Conservation (phyloP, 2,113 vertebrate species). For the Dasyornis broadbenti region DNA sequence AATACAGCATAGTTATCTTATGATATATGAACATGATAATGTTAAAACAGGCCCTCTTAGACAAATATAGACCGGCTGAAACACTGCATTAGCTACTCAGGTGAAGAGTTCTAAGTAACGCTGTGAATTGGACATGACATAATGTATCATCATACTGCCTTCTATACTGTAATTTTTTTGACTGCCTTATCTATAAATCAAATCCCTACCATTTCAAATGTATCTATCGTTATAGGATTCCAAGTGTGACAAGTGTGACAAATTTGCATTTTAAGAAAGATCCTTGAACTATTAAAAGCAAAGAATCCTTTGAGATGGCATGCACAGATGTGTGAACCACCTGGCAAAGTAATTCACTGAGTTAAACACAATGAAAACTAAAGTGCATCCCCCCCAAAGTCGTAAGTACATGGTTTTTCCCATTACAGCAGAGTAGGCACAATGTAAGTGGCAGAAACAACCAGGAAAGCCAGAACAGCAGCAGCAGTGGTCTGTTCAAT, state of each 20-base stretch:
- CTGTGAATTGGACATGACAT: not conserved
- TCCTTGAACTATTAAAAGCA: not conserved
- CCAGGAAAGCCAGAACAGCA: not conserved
- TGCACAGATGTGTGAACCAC: not conserved
- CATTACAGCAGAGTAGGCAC: not conserved
- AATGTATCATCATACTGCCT: not conserved
- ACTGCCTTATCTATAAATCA: not conserved
- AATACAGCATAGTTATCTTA: not conserved
- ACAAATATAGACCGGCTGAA: not conserved
- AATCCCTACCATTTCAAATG: not conserved
- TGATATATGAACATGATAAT: not conserved
- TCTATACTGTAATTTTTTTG: not conserved
- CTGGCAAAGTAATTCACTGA: not conserved
- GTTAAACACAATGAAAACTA: not conserved
- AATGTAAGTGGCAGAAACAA: not conserved
- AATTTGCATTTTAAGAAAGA: not conserved
- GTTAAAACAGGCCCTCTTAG: not conserved
- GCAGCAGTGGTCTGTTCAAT: accelerated
- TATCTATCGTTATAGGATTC: not conserved
- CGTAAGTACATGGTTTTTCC: not conserved
- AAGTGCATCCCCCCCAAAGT: not conserved
- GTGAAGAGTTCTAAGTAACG: not conserved
- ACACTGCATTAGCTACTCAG: not conserved
- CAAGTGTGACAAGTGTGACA: not conserved
- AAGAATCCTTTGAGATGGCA: not conserved